Percentiles rank a stretch among this genome's conserved stretches.
Conservation (phyloP, 2,113 vertebrate species). For the Caranx melampygus region DNA sequence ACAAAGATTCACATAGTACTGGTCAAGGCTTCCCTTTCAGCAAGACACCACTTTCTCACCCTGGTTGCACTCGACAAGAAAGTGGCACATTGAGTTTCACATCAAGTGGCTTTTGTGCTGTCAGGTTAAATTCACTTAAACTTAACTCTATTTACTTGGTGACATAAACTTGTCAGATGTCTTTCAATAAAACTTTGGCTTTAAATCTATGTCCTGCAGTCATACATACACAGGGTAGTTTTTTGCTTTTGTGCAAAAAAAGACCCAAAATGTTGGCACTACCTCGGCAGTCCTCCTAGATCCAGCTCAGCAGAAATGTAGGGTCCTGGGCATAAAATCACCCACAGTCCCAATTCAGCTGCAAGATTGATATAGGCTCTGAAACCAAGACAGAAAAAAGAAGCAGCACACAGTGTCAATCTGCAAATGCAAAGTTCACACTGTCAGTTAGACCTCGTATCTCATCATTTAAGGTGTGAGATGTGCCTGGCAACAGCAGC, state of each 20-base stretch:
- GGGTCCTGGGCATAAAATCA: slow-evolving; percentile 93
- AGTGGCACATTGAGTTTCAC: slow-evolving; percentile 11
- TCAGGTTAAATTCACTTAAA: background rate
- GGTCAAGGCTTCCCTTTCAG: slow-evolving; percentile 17
- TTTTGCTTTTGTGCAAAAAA: background rate
- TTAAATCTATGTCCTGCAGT: background rate
- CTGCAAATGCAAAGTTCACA: background rate
- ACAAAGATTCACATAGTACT: slow-evolving; percentile 22
- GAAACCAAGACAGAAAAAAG: slow-evolving; percentile 43
- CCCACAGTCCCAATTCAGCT: slow-evolving; percentile 90
- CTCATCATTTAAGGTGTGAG: slow-evolving; percentile 2
- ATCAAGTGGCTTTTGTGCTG: slow-evolving; percentile 44
- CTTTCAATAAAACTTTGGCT: background rate
- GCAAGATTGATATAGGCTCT: slow-evolving; percentile 91
- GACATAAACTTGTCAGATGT: background rate
- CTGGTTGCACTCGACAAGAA: slow-evolving; percentile 9
- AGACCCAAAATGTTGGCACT: background rate
- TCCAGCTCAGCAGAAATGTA: slow-evolving; percentile 93
- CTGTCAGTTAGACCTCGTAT: background rate
- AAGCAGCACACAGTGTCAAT: background rate
- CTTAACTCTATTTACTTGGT: slow-evolving; percentile 23
- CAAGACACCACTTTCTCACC: slow-evolving; percentile 7
- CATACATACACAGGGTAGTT: rapidly evolving
- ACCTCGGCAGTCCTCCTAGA: slow-evolving; percentile 94
- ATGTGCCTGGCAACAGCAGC: slow-evolving; percentile 29